A percentile compares a stretch with the other conserved stretches of the same genome.
phyloP scores from a whole-genome alignment of 2,888 invertebrate genomes.

The Cephalotes varians region DNA sequence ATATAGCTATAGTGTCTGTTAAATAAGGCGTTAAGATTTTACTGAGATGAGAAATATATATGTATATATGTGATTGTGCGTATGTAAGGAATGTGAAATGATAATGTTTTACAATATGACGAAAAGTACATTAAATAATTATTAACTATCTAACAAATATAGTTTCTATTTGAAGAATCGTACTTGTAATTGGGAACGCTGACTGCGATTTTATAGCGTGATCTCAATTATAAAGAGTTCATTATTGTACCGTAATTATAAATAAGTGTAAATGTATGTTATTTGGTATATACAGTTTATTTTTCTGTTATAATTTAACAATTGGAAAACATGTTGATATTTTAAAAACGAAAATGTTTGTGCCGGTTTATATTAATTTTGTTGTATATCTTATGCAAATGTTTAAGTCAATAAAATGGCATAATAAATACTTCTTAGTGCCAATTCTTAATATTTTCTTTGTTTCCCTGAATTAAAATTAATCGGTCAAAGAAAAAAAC shows the following conservation, averaged over 20 bases:
- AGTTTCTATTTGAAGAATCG: neutral
- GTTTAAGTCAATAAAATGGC: slow-evolving; percentile 57
- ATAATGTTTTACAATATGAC: slow-evolving; percentile 13
- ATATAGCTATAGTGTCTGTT: too few relatives aligned
- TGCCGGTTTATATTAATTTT: slow-evolving; percentile 20
- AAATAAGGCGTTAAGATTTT: slow-evolving; percentile 23
- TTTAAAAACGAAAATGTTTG: slow-evolving; percentile 2
- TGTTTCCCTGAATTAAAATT: neutral
- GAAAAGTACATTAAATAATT: neutral
- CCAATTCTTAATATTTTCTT: slow-evolving; percentile 45
- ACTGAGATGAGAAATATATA: neutral
- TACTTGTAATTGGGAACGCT: slow-evolving; percentile 44
- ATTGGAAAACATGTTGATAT: slow-evolving; percentile 10
- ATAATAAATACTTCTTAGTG: slow-evolving; percentile 70
- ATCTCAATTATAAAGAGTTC: slow-evolving; percentile 14
- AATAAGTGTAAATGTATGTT: slow-evolving; percentile 25
- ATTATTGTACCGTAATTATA: neutral
- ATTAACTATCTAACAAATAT: neutral
- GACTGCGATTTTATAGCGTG: slow-evolving; percentile 31
- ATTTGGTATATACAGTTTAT: slow-evolving; percentile 44
- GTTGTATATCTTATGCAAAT: slow-evolving; percentile 43
- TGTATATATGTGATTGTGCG: neutral
- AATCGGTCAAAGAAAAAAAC: neutral
- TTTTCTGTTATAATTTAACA: slow-evolving; percentile 28
- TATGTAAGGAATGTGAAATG: neutral